Evolutionary conservation across 2,797 vertebrate species (phyloP).

Genomic region (Poeciliopsis infans): DNA sequence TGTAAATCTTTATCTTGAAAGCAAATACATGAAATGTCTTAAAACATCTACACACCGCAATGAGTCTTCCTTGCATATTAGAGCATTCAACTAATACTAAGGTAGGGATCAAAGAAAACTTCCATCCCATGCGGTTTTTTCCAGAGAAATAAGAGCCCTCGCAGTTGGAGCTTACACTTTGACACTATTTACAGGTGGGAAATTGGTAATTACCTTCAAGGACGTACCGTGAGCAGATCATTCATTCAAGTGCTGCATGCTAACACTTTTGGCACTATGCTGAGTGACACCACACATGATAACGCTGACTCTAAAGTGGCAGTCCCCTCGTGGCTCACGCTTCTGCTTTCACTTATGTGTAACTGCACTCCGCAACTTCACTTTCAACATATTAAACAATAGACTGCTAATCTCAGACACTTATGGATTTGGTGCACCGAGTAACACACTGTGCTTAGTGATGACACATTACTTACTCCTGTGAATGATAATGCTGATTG

Average conservation of each 20-base stretch:
- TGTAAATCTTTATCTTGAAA: background rate
- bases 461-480: conserved; percentile 3
- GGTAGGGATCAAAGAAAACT: background rate
- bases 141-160: background rate
- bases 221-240: conserved; percentile 7
- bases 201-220: conserved; percentile 26
- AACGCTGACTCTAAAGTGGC: conserved; percentile 20
- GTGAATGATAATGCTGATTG: background rate
- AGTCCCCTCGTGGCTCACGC: conserved; percentile 12
- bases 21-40: background rate
- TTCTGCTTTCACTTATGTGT: conserved; percentile 26
- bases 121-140: background rate
- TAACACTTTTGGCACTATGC: conserved; percentile 13
- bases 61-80: background rate
- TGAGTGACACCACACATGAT: conserved; percentile 13
- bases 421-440: conserved; percentile 3
- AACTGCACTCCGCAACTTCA: conserved; percentile 7
- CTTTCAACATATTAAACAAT: conserved; percentile 12
- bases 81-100: too few relatives aligned
- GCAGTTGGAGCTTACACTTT: background rate
- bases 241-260: conserved; percentile 5
- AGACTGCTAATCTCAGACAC: conserved; percentile 10
- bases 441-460: background rate
- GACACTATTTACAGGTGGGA: conserved; percentile 23
- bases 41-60: background rate